Base-by-base conservation (phyloP, 2,797 vertebrate genomes). In the Poeciliopsis infans region DNA sequence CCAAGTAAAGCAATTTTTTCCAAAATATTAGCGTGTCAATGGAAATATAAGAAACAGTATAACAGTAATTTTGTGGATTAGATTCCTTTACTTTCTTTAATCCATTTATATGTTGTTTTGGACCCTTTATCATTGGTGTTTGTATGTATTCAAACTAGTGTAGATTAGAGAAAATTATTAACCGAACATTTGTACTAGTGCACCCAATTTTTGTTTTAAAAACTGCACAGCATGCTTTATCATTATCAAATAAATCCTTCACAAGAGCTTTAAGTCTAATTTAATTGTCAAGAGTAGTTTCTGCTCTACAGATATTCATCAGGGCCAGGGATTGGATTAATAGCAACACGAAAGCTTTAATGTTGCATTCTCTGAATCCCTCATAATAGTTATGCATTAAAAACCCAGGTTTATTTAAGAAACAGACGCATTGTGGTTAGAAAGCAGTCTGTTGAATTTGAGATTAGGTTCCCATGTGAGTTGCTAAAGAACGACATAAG, bases 371-470 rank as follows among this genome's bases (percentile, higher is more conserved):
- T 83, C 74, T 57, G 84, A 91, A 87, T 93, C 91, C 91, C 91
- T 81, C 25, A 49, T 89, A 93, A 94, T 92, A 85, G 90, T 70
- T 76, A 72, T 82, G 89, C 87, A 87, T 75, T 7, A 7, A 18
- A 92, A 89, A 80, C 69, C 69, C 86, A 69, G 10, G 83, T 94
- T 94, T 88, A 87, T 81, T 81, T 89, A 88, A 84, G 82, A 93
- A 94, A 92, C 89, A 89, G 85, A 84, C 86, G 81, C 75, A 79
- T 87, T 86, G 93, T 94, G 91, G 93, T 93, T 93, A 94, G 88
- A 86, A 86, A 75, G 74, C 77, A 79, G 72, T 77, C 81, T 89
- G 83, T 92, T 91, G 85, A 92, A 93, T 92, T 89, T 85, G 81
- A 90, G 85, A 90, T 86, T 70, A 79, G 79, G 66, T 64, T 89